Conservation (phyloP, 2,888 invertebrate species). For the Euproctis similis region DNA sequence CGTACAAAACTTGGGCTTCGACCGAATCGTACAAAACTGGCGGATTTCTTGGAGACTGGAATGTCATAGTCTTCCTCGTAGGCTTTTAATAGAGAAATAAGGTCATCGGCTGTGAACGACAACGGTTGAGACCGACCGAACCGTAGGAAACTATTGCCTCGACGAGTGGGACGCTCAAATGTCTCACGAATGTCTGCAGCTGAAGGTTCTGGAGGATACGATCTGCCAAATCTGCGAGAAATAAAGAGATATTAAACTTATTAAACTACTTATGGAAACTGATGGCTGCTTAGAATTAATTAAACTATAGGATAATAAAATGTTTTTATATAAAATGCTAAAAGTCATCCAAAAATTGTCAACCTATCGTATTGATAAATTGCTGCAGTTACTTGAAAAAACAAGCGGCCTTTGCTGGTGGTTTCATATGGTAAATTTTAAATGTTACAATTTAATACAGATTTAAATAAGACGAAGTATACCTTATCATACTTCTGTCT, state of each 20-base stretch:
- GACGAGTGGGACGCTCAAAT: conserved; percentile 43
- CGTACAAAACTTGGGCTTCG: conserved; percentile 66
- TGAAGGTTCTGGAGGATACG: conserved; percentile 56
- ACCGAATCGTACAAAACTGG: conserved; percentile 58
- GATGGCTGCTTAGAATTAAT: no score
- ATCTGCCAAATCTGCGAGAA: conserved; percentile 54
- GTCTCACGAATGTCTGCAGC: conserved; percentile 56
- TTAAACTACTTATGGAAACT: no score
- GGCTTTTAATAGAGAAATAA: conserved; percentile 46
- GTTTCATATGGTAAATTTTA: no score
- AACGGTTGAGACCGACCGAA: conserved; percentile 59
- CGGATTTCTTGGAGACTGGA: conserved; percentile 43
- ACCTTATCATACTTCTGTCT: conserved; percentile 65
- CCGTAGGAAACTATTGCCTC: conserved; percentile 60
- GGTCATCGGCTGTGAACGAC: conserved; percentile 51
- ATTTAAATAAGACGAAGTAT: no score
- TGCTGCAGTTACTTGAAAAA: no score
- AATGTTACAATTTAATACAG: background rate
- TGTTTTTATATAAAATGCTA: no score
- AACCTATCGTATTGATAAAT: no score
- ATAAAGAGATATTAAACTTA: background rate
- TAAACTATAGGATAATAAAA: no score
- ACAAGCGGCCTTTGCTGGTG: background rate
- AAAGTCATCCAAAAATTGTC: no score
- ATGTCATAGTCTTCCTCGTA: conserved; percentile 58